Conservation (phyloP, 1,140 invertebrate genomes). For the Pseudomyrmex sp. region DNA sequence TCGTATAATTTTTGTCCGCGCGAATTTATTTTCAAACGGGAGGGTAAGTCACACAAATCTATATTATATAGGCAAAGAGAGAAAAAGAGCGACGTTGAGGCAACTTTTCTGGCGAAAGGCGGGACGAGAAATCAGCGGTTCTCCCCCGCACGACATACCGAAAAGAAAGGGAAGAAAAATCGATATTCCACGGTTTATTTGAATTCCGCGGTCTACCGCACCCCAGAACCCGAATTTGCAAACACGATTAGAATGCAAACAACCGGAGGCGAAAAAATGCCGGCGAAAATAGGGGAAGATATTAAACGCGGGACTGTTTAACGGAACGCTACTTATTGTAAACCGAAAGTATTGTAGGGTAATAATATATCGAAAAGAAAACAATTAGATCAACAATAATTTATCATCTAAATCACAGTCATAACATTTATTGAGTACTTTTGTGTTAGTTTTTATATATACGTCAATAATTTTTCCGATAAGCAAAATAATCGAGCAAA, state of each 20-base stretch:
- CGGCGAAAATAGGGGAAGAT: conserved; percentile 36
- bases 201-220: conserved; percentile 65
- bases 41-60: conserved; percentile 17
- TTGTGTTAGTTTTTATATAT: not conserved
- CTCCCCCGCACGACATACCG: not conserved
- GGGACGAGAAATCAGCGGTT: conserved; percentile 52
- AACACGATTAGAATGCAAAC: conserved; percentile 64
- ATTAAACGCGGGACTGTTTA: conserved; percentile 30
- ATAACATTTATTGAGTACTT: too few species aligned
- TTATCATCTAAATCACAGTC: too few species aligned
- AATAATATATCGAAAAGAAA: not conserved
- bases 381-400: not conserved
- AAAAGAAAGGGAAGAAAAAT: conserved; percentile 47
- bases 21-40: conserved; percentile 13
- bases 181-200: conserved; percentile 69
- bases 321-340: conserved; percentile 33
- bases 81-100: not conserved
- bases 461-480: too few species aligned
- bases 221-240: conserved; percentile 65
- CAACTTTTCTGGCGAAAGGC: conserved; percentile 22
- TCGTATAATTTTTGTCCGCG: not conserved
- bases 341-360: too few species aligned
- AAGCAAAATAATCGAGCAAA: conserved; percentile 15
- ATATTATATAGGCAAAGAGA: not conserved
- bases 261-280: conserved; percentile 48